A percentile compares a stretch with the other conserved stretches of the same genome.
Conservation (phyloP, 1,140 invertebrate genomes). For the Cephus cinctus region DNA sequence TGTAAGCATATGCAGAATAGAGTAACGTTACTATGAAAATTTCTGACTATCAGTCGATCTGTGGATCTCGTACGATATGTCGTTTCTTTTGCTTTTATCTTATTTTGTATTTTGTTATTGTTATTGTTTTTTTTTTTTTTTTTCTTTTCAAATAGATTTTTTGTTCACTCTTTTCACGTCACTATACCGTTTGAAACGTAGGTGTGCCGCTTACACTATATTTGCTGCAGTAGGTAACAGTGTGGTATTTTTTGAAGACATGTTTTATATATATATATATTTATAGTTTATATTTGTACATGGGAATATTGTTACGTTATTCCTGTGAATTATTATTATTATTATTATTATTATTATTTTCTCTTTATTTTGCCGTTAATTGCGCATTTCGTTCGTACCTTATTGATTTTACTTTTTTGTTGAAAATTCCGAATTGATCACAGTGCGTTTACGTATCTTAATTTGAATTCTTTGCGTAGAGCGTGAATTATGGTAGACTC, state of each 20-base stretch:
- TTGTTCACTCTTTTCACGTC: constrained; percentile 9
- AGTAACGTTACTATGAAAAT: constrained; percentile 5
- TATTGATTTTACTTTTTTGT: constrained; percentile 4
- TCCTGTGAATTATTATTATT: constrained; percentile 7
- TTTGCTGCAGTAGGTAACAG: constrained; percentile 7
- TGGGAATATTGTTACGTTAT: constrained; percentile 5
- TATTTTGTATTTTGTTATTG: neutral
- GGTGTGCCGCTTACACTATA: constrained; percentile 7
- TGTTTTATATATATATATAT: neutral
- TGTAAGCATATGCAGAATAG: constrained; percentile 21
- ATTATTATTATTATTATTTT: constrained; percentile 13
- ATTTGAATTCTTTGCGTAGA: constrained; percentile 37
- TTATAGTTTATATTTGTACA: neutral
- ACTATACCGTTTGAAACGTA: constrained; percentile 20
- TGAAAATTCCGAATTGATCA: too few species aligned
- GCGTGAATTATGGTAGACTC: constrained; percentile 42
- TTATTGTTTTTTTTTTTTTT: constrained; percentile 11
- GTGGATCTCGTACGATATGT: too few species aligned
- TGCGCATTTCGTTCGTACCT: constrained; percentile 12
- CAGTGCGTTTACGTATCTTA: too few species aligned
- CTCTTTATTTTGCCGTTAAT: too few species aligned
- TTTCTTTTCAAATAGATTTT: neutral
- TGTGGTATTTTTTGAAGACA: constrained; percentile 1
- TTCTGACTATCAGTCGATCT: constrained; percentile 1
- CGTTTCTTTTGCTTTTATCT: constrained; percentile 2